These are phyloP conservation scores for Mechanitis messenoides DNA, from an alignment of 2,888 invertebrate species.

Conservation along the genomic window DNA sequence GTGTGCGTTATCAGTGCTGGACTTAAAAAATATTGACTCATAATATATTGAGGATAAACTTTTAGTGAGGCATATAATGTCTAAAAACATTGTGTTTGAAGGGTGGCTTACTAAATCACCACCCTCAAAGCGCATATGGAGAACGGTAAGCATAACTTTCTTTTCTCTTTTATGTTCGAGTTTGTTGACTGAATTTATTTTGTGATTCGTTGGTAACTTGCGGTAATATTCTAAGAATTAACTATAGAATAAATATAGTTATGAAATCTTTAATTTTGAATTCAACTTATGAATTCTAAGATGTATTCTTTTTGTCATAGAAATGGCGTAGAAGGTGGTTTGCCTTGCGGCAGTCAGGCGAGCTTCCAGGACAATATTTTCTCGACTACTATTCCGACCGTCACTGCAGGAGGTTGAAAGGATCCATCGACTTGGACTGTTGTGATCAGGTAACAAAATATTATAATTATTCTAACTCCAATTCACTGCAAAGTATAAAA, in stretches of 20 bases:
- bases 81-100: slow-evolving; percentile 86
- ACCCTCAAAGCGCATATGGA: slow-evolving; percentile 92
- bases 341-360: slow-evolving; percentile 91
- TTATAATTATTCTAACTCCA: no score
- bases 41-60: slow-evolving; percentile 33
- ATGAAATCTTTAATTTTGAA: background rate
- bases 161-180: slow-evolving; percentile 18
- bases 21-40: slow-evolving; percentile 46
- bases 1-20: slow-evolving; percentile 31
- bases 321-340: slow-evolving; percentile 98
- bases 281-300: background rate
- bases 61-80: slow-evolving; percentile 44
- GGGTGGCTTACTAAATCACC: slow-evolving; percentile 98
- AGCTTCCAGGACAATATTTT: slow-evolving; percentile 94
- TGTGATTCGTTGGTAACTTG: slow-evolving; percentile 26
- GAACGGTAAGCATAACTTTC: slow-evolving; percentile 85
- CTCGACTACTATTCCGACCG: slow-evolving; percentile 95
- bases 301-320: slow-evolving; percentile 61
- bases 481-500: background rate
- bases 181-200: slow-evolving; percentile 51
- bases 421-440: slow-evolving; percentile 94
- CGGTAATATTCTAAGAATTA: slow-evolving; percentile 15
- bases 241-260: slow-evolving; percentile 29
- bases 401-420: slow-evolving; percentile 89
- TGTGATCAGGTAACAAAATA: slow-evolving; percentile 88